Percentiles rank a stretch among this genome's conserved stretches.
These are phyloP conservation scores for Rhagonycha fulva DNA, from an alignment of 2,888 invertebrate species.

Conservation along the genomic window DNA sequence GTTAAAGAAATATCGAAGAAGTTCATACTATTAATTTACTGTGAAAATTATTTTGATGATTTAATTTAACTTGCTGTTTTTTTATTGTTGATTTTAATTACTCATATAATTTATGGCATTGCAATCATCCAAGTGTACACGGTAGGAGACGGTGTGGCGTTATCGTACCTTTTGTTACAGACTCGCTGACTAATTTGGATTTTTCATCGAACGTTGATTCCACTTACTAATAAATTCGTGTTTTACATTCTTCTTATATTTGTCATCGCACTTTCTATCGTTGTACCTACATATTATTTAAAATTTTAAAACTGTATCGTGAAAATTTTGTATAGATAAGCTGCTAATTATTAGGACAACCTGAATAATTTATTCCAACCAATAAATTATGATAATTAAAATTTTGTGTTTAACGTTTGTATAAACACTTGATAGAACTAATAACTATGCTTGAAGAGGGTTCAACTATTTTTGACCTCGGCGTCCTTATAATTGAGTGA, in stretches of 20 bases:
- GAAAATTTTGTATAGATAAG: not conserved
- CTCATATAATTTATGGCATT: not conserved
- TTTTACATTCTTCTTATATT: slow-evolving; percentile 7
- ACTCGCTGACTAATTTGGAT: slow-evolving; percentile 16
- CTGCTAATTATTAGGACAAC: not conserved
- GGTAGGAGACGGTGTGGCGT: not conserved
- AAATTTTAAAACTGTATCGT: not conserved
- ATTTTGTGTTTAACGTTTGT: not conserved
- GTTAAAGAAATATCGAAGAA: too few relatives aligned
- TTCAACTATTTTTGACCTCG: not conserved
- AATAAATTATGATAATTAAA: not conserved
- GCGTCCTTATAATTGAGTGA: not conserved
- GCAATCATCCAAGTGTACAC: not conserved
- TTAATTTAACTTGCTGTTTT: not conserved
- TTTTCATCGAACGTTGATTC: slow-evolving; percentile 2
- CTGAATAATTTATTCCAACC: not conserved
- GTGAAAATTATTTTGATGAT: not conserved
- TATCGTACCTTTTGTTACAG: not conserved
- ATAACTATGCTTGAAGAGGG: not conserved
- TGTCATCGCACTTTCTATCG: slow-evolving; percentile 2
- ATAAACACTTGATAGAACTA: not conserved
- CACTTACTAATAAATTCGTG: not conserved
- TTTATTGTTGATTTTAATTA: not conserved
- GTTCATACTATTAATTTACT: too few relatives aligned
- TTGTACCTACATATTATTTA: not conserved